Evolutionary conservation across 2,797 vertebrate species (phyloP).

Genomic region (Cyprinodon diabolis): DNA sequence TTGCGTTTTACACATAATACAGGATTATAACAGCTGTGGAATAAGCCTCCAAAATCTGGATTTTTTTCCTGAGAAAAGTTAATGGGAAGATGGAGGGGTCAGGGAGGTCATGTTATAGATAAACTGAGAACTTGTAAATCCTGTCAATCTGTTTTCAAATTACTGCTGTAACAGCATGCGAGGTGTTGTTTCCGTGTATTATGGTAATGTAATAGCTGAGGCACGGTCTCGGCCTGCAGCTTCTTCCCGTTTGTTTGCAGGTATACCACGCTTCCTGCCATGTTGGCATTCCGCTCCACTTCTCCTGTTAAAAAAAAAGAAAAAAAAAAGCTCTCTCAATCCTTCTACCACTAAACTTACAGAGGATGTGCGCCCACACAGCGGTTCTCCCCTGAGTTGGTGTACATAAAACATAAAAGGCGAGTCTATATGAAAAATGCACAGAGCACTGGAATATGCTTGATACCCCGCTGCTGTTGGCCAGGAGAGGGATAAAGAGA

Average conservation of each 20-base stretch:
- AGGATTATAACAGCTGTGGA: slow-evolving; percentile 67
- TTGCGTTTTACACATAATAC: slow-evolving; percentile 64
- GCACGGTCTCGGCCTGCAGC: slow-evolving; percentile 65
- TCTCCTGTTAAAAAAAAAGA: slow-evolving; percentile 55
- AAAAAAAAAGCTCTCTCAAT: slow-evolving; percentile 76
- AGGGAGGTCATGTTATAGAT: slow-evolving; percentile 60
- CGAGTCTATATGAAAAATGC: slow-evolving; percentile 85
- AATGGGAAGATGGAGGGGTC: slow-evolving; percentile 67
- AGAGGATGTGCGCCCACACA: slow-evolving; percentile 80
- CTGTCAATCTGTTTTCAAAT: slow-evolving; percentile 74
- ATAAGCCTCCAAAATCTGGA: slow-evolving; percentile 51
- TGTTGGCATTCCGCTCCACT: slow-evolving; percentile 78
- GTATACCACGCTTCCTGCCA: slow-evolving; percentile 51
- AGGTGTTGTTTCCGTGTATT: slow-evolving; percentile 76
- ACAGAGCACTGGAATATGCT: slow-evolving; percentile 81
- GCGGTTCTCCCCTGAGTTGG: slow-evolving; percentile 82
- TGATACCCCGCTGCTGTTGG: slow-evolving; percentile 80
- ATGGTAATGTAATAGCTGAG: slow-evolving; percentile 74
- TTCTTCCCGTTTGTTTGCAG: slow-evolving; percentile 64
- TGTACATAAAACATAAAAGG: slow-evolving; percentile 85
- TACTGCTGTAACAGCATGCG: slow-evolving; percentile 65
- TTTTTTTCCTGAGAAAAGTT: slow-evolving; percentile 64
- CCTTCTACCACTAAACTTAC: slow-evolving; percentile 67
- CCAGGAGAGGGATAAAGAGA: slow-evolving; percentile 73
- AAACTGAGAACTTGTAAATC: slow-evolving; percentile 72